Base-by-base conservation (phyloP, 2,113 vertebrate genomes). In the Sarotherodon lohbergeri region DNA sequence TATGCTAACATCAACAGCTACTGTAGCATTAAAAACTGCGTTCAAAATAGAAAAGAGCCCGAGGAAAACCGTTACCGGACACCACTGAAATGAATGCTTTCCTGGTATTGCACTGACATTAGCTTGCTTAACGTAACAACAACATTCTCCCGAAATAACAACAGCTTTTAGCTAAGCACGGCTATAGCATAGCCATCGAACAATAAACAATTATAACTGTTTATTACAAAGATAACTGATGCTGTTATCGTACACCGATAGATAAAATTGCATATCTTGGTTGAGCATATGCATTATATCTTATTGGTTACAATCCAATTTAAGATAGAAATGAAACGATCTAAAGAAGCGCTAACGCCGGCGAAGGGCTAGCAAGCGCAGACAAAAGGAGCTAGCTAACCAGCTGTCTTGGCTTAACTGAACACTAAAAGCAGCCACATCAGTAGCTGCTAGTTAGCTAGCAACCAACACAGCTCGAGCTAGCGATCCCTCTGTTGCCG, bases 361-460 rank as follows among this genome's bases (percentile, higher is more conserved):
- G 50, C 5, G 19, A 84, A 14, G 13, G 34, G 61, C 71, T 59
- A 29, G 82, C 80, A 90, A 88, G 82, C 87, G 43, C 14, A 52
- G 94, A 96, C 96, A 97, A 97, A 97, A 83, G 91, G 90, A 95
- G 94, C 80, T 32, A 82, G 89, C 79, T 91, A 91, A 89, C 91
- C 83, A 91, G 85, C 91, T 90, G 90, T 63, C 59, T 63, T 63
- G 88, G 85, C 63, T 79, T 86, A 81, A 85, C 24, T 32, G 16
- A 76, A 29, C 43, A 84, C 82, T 92, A 81, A 88, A 66, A 57
- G 82, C 78, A 63, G 59, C 71, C 82, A 56, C 50, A 90, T 83
- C 90, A 59, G 61, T 61, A 80, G 27, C 73, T 73, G 41, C 68
- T 86, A 61, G 82, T 57, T 39, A 88, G 86, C 83, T 90, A 90